Base-by-base conservation (phyloP, 2,888 invertebrate genomes). In the Temnothorax rugatulus region DNA sequence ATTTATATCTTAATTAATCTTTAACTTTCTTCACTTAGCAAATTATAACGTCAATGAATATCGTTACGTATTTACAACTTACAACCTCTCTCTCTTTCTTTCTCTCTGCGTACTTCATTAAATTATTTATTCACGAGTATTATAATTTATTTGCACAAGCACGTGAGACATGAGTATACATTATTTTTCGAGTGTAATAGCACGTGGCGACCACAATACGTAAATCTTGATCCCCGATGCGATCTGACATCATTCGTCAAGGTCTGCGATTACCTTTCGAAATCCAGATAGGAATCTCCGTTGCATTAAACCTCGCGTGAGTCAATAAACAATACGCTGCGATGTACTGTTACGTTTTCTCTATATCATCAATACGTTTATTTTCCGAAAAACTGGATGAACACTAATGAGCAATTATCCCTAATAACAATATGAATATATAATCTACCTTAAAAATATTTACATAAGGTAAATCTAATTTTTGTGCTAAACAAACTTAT, bases 181-280 rank as follows among this genome's bases (percentile, higher is more conserved):
- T 57, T 50, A 63, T 63, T 82, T 75, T 79, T 84, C 77, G 29
- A 83, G 82, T 85, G 87, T 88, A 79, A 75, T 83, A 77, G 83
- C 90, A 90, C 90, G 91, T 91, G 90, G 71, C 91, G 44, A 50
- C 57, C 44, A 86, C 88, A 90, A 91, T 83, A 75, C 9, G 21
- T 66, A 88, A 84, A 88, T 90, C 89, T 89, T 83, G 91, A 91
- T 91, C 88, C 84, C 38, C 50, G 85, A 44, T 74, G 68, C 85
- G 89, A 87, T 86, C 85, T 84, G 88, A 81, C 89, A 85, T 84
- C 85, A 91, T 91, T 90, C 86, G 89, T 90, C 86, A 89, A 89
- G 89, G 90, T 90, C 64, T 18, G 63, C 75, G 66, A 83, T 68
- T 84, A 76, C 86, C 85, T 87, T 74, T 76, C 13, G 61, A 82